Base-by-base conservation (phyloP, 2,113 vertebrate species). In the Saccopteryx leptura region DNA sequence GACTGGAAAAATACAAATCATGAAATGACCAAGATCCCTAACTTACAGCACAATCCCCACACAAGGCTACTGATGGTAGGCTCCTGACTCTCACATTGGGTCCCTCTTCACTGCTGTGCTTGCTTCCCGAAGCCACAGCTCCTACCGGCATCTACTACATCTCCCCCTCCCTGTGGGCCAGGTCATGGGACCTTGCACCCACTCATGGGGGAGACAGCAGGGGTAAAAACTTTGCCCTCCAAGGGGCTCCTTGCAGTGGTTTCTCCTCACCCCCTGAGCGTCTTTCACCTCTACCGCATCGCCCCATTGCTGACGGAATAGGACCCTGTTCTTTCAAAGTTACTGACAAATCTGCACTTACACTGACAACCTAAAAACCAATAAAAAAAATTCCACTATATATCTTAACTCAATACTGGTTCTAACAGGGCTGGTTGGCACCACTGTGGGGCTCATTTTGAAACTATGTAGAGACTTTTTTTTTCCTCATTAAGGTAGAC, bases 41-140 rank as follows among this genome's bases (percentile, higher is more conserved):
- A 74, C 56, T 58, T 50, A 48, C 1, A 74, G 68, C n/a, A 46
- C 11, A n/a, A 1, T n/a, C 76, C 52, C 69, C 52, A 28, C 8
- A n/a, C 60, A 8, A 24, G 26, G 94, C 23, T 50, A 50, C 48
- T 23, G 69, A 14, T 21, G 15, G 78, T 31, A 69, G 54, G 26
- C 28, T 84, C 7, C 61, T 39, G 9, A 33, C 26, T n/a, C 48
- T 72, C 8, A 7, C n/a, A 28, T 21, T 5, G 21, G 1, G 50
- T 21, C 54, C 21, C 15, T 15, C 21, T 2, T 52, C n/a, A 10
- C 39, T 23, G 28, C 31, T 7, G 12, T 0, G 23, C 13, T 26
- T 2, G 12, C 60, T 54, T 19, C 28, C 23, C 26, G 1, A 2
- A 0, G 0, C 7, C 46, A 8, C 1, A 33, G 72, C 26, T 1